These are phyloP conservation scores for Ennomos erosarius DNA, from an alignment of 2,888 invertebrate genomes.

Conservation along the genomic window DNA sequence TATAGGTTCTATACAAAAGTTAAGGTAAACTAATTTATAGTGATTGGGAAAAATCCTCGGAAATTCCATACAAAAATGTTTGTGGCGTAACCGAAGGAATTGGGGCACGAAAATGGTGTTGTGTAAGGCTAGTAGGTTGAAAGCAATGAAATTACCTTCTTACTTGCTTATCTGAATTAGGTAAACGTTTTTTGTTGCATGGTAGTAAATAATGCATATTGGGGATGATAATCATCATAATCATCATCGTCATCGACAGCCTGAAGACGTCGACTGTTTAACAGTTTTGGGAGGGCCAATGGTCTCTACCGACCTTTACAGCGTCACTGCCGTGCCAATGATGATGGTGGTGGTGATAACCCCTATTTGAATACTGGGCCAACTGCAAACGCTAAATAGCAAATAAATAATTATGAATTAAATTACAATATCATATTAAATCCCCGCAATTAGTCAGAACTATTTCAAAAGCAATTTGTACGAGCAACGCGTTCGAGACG, in stretches of 20 bases:
- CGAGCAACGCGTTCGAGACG: constrained; percentile 20
- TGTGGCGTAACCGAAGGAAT: constrained; percentile 6
- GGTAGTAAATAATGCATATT: too few species aligned
- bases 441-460: constrained; percentile 15
- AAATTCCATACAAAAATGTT: constrained; percentile 37
- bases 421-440: constrained; percentile 1
- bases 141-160: constrained; percentile 1
- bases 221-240: too few species aligned
- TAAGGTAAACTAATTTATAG: constrained; percentile 42
- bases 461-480: constrained; percentile 29
- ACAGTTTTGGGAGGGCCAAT: too few species aligned
- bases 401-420: constrained; percentile 1
- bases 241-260: too few species aligned
- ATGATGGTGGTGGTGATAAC: too few species aligned
- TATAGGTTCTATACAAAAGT: constrained; percentile 43
- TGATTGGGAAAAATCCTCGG: constrained; percentile 39
- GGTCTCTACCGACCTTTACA: too few species aligned
- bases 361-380: too few species aligned
- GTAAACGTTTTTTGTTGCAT: too few species aligned
- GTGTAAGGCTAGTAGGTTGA: neutral
- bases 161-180: too few species aligned
- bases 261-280: too few species aligned
- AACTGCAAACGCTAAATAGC: neutral
- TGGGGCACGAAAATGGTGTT: constrained; percentile 4
- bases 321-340: too few species aligned